phyloP scores from a whole-genome alignment of 2,113 vertebrate genomes.

The Tylochromis polylepis region DNA sequence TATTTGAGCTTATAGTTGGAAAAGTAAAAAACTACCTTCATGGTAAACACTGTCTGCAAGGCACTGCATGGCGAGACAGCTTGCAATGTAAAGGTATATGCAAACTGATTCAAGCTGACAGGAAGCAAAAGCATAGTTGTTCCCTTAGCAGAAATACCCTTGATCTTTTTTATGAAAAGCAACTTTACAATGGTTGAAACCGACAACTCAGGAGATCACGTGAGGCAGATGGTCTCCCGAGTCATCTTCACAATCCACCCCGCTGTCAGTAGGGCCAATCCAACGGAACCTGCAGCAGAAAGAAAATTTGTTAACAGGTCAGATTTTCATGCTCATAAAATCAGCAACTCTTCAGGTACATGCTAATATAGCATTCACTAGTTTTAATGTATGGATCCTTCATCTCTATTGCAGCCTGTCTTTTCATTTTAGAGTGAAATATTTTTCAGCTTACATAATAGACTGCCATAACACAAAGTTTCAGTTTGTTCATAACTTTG shows the following conservation, averaged over 20 bases:
- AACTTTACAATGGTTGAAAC: background rate
- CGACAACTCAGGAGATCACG: background rate
- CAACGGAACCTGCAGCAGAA: background rate
- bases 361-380: background rate
- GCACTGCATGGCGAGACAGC: background rate
- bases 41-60: accelerated
- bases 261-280: background rate
- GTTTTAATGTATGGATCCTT: background rate
- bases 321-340: background rate
- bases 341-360: background rate
- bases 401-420: too few species aligned
- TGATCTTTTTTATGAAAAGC: background rate
- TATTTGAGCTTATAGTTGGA: background rate
- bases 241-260: background rate
- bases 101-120: background rate
- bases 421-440: background rate
- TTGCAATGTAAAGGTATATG: background rate
- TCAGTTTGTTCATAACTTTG: background rate
- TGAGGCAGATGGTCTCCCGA: too few species aligned
- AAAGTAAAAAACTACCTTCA: background rate
- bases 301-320: too few species aligned
- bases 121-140: background rate
- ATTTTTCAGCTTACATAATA: background rate
- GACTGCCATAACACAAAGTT: background rate
- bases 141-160: background rate